Evolutionary conservation across 2,113 vertebrate species (phyloP).

Genomic region (Okapia johnstoni): DNA sequence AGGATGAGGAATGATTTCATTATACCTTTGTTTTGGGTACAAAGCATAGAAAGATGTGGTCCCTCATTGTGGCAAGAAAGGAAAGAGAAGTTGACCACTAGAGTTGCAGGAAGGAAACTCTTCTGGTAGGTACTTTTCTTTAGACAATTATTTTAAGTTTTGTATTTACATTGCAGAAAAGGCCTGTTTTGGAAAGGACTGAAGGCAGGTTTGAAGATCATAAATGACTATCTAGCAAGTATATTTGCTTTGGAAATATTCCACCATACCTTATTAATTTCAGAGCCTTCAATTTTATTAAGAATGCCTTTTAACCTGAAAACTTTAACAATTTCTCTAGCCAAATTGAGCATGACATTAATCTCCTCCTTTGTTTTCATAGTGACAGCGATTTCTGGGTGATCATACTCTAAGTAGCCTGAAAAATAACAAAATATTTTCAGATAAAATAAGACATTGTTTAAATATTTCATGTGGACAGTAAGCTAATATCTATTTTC

Average conservation of each 20-base stretch:
- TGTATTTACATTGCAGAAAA: not conserved
- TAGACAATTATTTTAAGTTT: not conserved
- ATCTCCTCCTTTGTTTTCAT: slow-evolving; percentile 71
- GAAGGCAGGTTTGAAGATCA: not conserved
- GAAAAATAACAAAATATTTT: slow-evolving; percentile 28
- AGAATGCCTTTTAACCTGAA: slow-evolving; percentile 63
- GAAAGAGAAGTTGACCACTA: not conserved
- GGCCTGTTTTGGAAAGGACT: not conserved
- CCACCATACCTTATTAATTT: slow-evolving; percentile 60
- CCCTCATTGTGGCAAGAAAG: not conserved
- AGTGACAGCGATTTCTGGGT: slow-evolving; percentile 60
- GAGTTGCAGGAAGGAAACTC: not conserved
- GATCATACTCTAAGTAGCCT: slow-evolving; percentile 72
- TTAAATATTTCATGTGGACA: not conserved
- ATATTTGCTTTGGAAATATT: not conserved
- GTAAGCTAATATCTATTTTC: not conserved
- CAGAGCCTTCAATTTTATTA: slow-evolving; percentile 45
- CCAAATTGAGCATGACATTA: slow-evolving; percentile 63
- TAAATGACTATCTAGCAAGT: not conserved
- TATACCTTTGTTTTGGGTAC: not conserved
- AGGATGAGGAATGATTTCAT: not conserved
- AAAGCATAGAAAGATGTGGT: not conserved
- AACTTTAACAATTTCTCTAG: slow-evolving; percentile 58
- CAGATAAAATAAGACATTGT: not conserved
- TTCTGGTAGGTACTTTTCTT: not conserved